Evolutionary conservation across 2,797 vertebrate genomes (phyloP), one percentile per base, ranked within the genome.

Genomic region (Bryconaethiops microstoma): DNA sequence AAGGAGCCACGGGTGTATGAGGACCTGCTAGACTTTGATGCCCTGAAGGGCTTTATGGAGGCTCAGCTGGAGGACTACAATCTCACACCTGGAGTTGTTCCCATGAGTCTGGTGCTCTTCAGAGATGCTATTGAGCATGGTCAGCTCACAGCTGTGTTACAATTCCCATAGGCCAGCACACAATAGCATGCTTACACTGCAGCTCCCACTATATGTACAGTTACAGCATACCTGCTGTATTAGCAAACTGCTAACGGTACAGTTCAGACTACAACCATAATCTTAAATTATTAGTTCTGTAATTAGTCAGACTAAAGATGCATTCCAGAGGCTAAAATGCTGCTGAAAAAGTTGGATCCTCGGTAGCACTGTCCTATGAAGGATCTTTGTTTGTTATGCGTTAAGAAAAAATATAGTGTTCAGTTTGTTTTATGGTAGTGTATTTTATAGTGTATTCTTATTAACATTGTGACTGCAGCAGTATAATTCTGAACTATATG

Each of bases 31-130:
- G 96, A 97, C 85, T 89, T 95, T 78, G 87, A 89, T 1, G 78
- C 40, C 3, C 89, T 98, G 16, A 97, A 96, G 90, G 85, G 64
- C 7, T 95, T 94, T 84, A 95, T 97, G 93, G 94, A 96, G 87
- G 92, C 83, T 0, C 94, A 95, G 50, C 88, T 96, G 17, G 91
- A 93, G 1, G 95, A 96, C 54, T 96, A 96, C 85, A 96, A 95
- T 88, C 82, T 93, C 45, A 94, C 89, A 0, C 93, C 95, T 0
- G 90, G 95, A 0, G 82, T 93, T 0, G 93, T 96, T 40, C 91
- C 95, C 0, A 96, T 97, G 94, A 93, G 86, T 82, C 91, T 96
- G 71, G 95, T 97, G 80, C 93, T 97, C 14, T 97, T 97, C 84
- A 91, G 90, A 35, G 96, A 98, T 0, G 96, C 96, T 62, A 92